A percentile compares a stretch with the other conserved stretches of the same genome.
Evolutionary conservation across 2,797 vertebrate species (phyloP).

Genomic region (Myoxocephalus aenaeus): DNA sequence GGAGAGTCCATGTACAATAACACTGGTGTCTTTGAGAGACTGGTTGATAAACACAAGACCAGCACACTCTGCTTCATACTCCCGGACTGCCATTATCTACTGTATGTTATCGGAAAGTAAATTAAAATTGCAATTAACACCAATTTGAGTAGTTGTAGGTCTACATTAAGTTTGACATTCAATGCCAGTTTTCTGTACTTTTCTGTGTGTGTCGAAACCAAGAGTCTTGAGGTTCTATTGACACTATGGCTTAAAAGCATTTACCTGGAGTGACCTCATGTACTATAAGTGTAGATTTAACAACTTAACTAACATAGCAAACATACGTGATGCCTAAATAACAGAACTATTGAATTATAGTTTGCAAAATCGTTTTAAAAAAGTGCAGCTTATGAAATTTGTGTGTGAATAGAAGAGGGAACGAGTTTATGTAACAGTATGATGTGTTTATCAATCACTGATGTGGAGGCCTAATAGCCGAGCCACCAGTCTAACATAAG

Average conservation of each 20-base stretch:
- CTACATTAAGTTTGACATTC: not conserved
- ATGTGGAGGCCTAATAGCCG: not conserved
- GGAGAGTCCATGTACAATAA: not conserved
- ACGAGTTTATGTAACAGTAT: not conserved
- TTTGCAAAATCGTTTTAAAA: not conserved
- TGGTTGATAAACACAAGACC: constrained; percentile 15
- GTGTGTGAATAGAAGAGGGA: not conserved
- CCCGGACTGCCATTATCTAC: constrained; percentile 14
- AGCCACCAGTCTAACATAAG: not conserved
- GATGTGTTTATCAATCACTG: not conserved
- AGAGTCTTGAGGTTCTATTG: constrained; percentile 12
- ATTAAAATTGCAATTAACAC: not conserved
- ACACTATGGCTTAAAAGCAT: not conserved
- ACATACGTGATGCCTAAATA: constrained; percentile 5
- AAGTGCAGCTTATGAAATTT: not conserved
- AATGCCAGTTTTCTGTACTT: not conserved
- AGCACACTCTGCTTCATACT: constrained; percentile 12
- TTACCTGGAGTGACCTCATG: not conserved
- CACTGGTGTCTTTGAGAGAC: not conserved
- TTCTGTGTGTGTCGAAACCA: not conserved
- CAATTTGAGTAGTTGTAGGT: not conserved
- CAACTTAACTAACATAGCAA: constrained; percentile 16
- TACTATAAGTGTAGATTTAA: constrained; percentile 10
- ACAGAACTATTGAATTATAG: not conserved
- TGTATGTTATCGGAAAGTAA: constrained; percentile 3